Evolutionary conservation across 2,888 invertebrate species (phyloP), one percentile per base, ranked within the genome.

Genomic region (Boloria euphrosyne): DNA sequence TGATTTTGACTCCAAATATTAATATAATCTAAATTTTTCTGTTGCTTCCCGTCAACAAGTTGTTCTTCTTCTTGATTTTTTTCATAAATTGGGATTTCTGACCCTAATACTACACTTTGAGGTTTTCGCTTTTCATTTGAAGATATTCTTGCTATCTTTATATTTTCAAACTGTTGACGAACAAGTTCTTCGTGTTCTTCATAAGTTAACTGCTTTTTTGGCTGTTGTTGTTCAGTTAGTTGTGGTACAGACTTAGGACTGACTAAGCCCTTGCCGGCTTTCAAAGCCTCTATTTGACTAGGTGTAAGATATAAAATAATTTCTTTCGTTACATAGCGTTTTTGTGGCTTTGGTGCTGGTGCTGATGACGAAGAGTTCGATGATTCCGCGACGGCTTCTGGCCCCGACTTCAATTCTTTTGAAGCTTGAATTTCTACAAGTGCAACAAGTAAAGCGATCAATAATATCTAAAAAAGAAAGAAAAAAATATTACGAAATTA

Each of bases 241-340:
- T 65, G 62, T 1, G 51, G 52, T 49, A 58, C 46, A 50, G 73
- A 53, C 13, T 69, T 65, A 27, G 71, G 64, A 55, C 57, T 68
- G 5, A 73, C 47, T 31, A 61, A 67, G 6, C 68, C 71, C 46
- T 72, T 66, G 31, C 73, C 82, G 50, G 79, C 76, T 76, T 87
- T 80, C 46, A 87, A 78, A 31, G 80, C 78, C 62, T 75, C 79
- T 50, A 87, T 87, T 76, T 90, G 88, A 16, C 78, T 81, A 3
- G 86, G 85, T 60, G 90, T 90, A 43, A 90, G 74, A 65, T 86
- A 89, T 22, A 90, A 72, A 31, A 89, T 78, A 44, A 86, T 78
- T 74, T 90, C 89, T 74, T 82, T 86, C 51, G 77, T 80, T 65
- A 79, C 80, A 66, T 76, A 76, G 65, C 77, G 72, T 66, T 74